Conservation (phyloP, 2,888 invertebrate species). For the Euplexia lucipara region DNA sequence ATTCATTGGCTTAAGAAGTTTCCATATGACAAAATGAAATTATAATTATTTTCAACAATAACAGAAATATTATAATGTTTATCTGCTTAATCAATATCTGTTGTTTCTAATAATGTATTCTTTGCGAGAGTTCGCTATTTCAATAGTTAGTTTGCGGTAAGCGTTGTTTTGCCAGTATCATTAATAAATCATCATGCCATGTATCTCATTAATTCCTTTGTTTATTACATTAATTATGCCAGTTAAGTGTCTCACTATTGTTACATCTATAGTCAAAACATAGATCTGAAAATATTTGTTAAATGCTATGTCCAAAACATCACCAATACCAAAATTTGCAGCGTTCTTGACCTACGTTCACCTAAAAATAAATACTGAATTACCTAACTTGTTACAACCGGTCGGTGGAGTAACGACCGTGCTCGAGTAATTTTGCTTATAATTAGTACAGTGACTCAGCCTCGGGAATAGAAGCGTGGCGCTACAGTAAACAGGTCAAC, state of each 20-base stretch:
- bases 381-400: constrained; percentile 72
- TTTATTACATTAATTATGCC: constrained; percentile 2
- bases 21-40: background rate
- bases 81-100: background rate
- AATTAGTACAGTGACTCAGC: constrained; percentile 75
- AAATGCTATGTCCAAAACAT: constrained; percentile 10
- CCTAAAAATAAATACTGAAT: constrained; percentile 72
- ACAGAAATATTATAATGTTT: background rate
- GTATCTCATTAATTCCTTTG: background rate
- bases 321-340: constrained; percentile 41
- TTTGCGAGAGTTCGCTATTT: background rate
- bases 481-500: constrained; percentile 71
- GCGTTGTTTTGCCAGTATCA: background rate
- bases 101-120: background rate
- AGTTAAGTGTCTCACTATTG: constrained; percentile 2
- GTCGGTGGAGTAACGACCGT: constrained; percentile 71
- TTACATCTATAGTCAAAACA: constrained; percentile 17
- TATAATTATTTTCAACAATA: background rate
- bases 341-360: constrained; percentile 80
- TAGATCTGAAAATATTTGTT: background rate
- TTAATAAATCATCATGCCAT: constrained; percentile 6
- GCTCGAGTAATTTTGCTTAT: constrained; percentile 71
- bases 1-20: background rate
- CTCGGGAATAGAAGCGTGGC: constrained; percentile 66
- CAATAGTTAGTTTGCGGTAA: background rate